Conservation (phyloP, 2,888 invertebrate genomes). For the Holacanthella duospinosa region DNA sequence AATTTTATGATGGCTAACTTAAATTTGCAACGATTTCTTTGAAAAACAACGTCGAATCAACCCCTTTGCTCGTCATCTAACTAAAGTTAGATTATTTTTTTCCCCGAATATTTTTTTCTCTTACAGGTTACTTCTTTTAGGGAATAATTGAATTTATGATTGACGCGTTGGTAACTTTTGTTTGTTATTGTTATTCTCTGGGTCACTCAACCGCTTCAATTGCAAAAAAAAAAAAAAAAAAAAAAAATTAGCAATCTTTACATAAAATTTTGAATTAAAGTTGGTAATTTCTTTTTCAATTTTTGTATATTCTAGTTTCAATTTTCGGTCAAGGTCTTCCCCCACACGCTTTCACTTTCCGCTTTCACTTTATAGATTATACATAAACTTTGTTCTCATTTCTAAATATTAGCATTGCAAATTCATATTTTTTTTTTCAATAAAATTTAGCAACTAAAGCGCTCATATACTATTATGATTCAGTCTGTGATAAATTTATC, state of each 20-base stretch:
- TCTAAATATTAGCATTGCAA: background rate
- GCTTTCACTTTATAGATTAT: background rate
- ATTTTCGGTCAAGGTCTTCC: background rate
- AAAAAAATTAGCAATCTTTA: background rate
- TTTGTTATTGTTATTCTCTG: conserved; percentile 3
- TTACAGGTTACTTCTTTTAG: background rate
- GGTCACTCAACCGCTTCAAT: background rate
- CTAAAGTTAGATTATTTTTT: too few species aligned
- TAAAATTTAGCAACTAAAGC: too few species aligned
- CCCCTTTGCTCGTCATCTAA: too few species aligned
- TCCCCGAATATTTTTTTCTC: background rate
- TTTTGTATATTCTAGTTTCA: background rate
- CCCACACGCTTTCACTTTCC: conserved; percentile 3
- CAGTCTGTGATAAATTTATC: too few species aligned
- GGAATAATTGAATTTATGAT: background rate
- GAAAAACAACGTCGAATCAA: background rate
- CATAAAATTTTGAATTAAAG: background rate
- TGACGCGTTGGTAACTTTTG: background rate
- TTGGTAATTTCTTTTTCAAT: background rate
- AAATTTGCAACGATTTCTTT: background rate
- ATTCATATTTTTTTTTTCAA: too few species aligned
- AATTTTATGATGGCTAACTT: background rate
- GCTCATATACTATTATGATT: too few species aligned
- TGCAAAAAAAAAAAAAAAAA: background rate
- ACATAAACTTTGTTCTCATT: background rate